Base-by-base conservation (phyloP, 2,113 vertebrate species). In the Brienomyrus longianalis region DNA sequence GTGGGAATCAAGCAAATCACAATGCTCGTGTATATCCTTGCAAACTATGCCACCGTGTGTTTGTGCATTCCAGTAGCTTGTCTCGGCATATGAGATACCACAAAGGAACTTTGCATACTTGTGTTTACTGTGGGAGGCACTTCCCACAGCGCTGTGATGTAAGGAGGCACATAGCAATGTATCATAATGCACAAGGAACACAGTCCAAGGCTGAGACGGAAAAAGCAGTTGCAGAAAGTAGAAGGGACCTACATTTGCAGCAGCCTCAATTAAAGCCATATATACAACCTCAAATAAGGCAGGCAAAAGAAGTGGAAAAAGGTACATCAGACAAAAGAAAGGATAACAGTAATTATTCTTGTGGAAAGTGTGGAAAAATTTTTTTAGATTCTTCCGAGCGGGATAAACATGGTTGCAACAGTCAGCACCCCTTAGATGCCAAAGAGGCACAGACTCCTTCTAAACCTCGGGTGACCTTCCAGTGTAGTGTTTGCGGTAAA, bases 51-150 rank as follows among this genome's bases (percentile, higher is more conserved):
- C 94, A 95, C 43, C 93, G 95, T 66, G 94, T 95, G 23, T 96
- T 96, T 91, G 93, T 95, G 91, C 96, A 96, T 89, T 96, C 96
- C 7, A 96, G 95, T 91, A 96, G 96, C 93, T 94, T 96, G 59
- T 96, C 95, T 35, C 94, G 96, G 45, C 96, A 96, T 91, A 96
- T 96, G 95, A 94, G 96, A 86, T 96, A 95, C 91, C 96, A 96
- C 90, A 96, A 96, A 88, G 96, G 95, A 86, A 96, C 95, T 10
- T 94, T 96, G 93, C 96, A 96, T 89, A 94, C 93, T 23, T 96
- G 96, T 92, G 87, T 91, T 35, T 93, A 95, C 91, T 96, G 96
- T 92, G 95, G 94, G 70, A 94, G 93, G 91, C 94, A 93, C 89
- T 96, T 96, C 92, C 94, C 95, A 52, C 95, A 96, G 89, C 95